A percentile compares a stretch with the other conserved stretches of the same genome.
Evolutionary conservation across 2,797 vertebrate species (phyloP).

Genomic region (Oophaga sylvatica): DNA sequence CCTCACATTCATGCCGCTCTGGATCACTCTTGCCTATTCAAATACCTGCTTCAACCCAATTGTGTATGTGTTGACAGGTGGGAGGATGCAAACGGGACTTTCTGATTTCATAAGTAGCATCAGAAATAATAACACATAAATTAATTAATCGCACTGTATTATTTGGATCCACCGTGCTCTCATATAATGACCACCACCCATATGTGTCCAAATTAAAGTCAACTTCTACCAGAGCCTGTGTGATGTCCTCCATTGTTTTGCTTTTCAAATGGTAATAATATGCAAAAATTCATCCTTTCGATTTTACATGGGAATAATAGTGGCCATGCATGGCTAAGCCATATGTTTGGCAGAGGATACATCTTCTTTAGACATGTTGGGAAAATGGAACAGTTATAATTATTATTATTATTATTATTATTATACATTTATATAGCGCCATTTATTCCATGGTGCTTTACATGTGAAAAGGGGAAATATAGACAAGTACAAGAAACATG

Average conservation of each 20-base stretch:
- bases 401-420: no score
- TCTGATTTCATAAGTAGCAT: slow-evolving; percentile 1
- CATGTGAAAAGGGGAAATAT: no score
- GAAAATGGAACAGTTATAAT: neutral
- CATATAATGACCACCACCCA: neutral
- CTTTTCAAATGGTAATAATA: neutral
- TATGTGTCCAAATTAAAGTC: neutral
- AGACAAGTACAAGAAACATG: no score
- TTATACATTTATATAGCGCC: no score
- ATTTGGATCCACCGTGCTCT: neutral
- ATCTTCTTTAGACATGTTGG: neutral
- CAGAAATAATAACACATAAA: neutral
- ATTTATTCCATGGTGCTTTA: no score
- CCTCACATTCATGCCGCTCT: neutral
- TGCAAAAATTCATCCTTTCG: neutral
- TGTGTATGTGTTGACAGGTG: slow-evolving; percentile 39
- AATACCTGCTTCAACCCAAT: slow-evolving; percentile 34
- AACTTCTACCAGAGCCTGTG: neutral
- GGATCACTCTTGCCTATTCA: neutral
- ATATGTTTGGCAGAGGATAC: neutral
- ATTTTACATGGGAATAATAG: neutral
- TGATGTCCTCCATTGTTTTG: neutral
- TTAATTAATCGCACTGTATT: no score
- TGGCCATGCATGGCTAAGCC: neutral
- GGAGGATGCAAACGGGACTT: neutral